Evolutionary conservation across 2,888 invertebrate genomes (phyloP).

Genomic region (Polymixis flavicincta): DNA sequence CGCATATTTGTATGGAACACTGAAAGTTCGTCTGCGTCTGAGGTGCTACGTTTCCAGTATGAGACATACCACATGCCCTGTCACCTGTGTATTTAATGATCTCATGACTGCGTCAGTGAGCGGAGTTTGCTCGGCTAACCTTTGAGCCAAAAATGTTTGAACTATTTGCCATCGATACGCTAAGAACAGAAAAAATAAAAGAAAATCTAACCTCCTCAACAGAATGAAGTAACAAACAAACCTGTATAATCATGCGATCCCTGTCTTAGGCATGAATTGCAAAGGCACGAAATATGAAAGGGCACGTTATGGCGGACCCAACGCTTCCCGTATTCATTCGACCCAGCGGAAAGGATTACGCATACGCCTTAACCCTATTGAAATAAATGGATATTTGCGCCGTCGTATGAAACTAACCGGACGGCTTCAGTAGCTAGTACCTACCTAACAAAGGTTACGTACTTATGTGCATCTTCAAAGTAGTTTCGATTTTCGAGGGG

Average conservation of each 20-base stretch:
- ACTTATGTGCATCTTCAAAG: constrained; percentile 38
- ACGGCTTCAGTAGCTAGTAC: constrained; percentile 50
- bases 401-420: constrained; percentile 62
- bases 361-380: constrained; percentile 63
- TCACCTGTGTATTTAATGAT: no score
- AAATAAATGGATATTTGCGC: constrained; percentile 69
- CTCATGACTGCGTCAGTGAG: no score
- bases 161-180: no score
- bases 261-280: constrained; percentile 56
- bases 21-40: neutral
- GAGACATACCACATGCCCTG: neutral
- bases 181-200: neutral
- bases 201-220: neutral
- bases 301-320: constrained; percentile 58
- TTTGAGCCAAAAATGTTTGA: no score
- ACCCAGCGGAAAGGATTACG: constrained; percentile 57
- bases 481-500: constrained; percentile 31
- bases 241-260: constrained; percentile 49
- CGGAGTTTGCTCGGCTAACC: no score
- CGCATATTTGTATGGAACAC: neutral
- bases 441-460: constrained; percentile 49
- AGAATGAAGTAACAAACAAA: constrained; percentile 31
- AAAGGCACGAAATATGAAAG: constrained; percentile 63
- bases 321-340: constrained; percentile 60
- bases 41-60: neutral